phyloP scores from a whole-genome alignment of 1,140 invertebrate species.

The Globodera rostochiensis region DNA sequence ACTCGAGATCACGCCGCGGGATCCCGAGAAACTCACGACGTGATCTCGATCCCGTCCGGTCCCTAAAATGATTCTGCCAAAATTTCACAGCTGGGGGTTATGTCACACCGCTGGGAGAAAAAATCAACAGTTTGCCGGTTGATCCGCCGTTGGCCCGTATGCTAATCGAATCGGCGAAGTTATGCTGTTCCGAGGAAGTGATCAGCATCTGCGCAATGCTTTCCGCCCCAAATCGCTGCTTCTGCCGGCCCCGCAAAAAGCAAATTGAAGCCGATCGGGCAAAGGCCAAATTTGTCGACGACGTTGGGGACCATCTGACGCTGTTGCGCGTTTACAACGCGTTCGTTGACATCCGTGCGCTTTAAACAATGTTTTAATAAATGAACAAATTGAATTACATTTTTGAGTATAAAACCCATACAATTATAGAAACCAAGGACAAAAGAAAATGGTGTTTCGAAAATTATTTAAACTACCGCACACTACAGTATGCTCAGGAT shows the following conservation, averaged over 20 bases:
- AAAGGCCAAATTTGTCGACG: constrained; percentile 98
- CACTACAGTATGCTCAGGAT: constrained; percentile 88
- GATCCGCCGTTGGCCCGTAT: constrained; percentile 88
- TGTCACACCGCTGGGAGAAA: constrained; percentile 88
- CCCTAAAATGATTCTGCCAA: too few species aligned
- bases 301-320: constrained; percentile 96
- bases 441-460: background rate
- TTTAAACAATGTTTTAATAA: constrained; percentile 24
- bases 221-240: constrained; percentile 91
- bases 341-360: constrained; percentile 87
- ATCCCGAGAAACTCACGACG: constrained; percentile 74
- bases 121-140: constrained; percentile 98
- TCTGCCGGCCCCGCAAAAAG: constrained; percentile 96
- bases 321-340: constrained; percentile 93
- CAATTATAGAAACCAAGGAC: constrained; percentile 75
- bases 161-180: constrained; percentile 85
- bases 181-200: constrained; percentile 98
- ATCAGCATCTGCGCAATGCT: constrained; percentile 92
- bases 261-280: constrained; percentile 98
- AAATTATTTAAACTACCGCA: constrained; percentile 91
- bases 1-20: constrained; percentile 93
- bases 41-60: too few species aligned
- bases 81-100: constrained; percentile 72
- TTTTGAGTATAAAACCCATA: constrained; percentile 90
- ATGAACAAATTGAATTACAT: constrained; percentile 77